These are phyloP conservation scores for Hippocampus barbouri DNA, from an alignment of 2,113 vertebrate genomes.

Conservation along the genomic window DNA sequence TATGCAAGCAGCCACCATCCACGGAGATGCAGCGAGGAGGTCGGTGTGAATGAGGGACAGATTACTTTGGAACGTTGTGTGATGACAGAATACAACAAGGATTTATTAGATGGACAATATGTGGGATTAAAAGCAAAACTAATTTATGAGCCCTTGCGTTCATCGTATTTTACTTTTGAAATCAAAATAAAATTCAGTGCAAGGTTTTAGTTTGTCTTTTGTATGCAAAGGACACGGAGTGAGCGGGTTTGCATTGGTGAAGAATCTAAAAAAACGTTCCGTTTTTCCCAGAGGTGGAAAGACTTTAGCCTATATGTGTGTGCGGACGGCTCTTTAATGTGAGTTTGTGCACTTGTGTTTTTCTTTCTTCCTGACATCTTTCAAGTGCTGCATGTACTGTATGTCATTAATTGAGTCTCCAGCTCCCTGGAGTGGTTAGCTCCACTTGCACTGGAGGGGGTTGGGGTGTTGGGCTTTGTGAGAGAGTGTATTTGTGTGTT, in stretches of 20 bases:
- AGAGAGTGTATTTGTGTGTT: constrained; percentile 19
- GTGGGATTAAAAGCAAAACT: background rate
- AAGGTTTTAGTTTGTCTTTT: background rate
- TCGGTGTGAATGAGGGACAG: constrained; percentile 47
- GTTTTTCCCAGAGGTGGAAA: constrained; percentile 39
- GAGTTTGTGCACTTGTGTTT: constrained; percentile 53
- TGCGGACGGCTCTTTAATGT: constrained; percentile 57
- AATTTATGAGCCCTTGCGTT: background rate
- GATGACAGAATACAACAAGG: background rate
- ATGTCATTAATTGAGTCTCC: constrained; percentile 71
- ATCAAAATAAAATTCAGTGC: too few species aligned
- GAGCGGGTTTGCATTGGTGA: background rate
- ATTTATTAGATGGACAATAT: background rate
- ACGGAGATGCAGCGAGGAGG: constrained; percentile 25
- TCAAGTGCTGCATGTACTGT: constrained; percentile 63
- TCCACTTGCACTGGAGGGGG: constrained; percentile 48
- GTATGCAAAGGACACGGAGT: background rate
- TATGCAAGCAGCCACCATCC: constrained; percentile 37
- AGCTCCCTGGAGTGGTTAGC: constrained; percentile 70
- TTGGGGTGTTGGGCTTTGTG: constrained; percentile 45
- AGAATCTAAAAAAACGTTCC: constrained; percentile 8
- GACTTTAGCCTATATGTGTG: constrained; percentile 20
- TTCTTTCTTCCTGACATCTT: constrained; percentile 61
- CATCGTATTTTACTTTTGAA: background rate
- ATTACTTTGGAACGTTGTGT: constrained; percentile 1